Conservation (phyloP, 2,797 vertebrate genomes). For the Argya squamiceps region DNA sequence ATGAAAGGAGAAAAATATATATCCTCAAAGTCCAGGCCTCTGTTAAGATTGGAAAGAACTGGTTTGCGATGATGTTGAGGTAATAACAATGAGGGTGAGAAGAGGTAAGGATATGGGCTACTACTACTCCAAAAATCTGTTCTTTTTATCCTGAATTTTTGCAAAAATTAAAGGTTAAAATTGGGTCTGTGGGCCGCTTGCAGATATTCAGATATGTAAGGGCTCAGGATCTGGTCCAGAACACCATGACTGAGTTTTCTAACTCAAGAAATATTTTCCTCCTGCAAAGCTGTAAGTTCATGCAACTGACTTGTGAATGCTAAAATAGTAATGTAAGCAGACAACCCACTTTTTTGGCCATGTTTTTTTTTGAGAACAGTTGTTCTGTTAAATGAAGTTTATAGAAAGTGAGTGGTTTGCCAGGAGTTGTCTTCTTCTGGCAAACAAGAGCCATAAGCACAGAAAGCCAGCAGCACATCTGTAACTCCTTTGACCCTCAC, state of each 20-base stretch:
- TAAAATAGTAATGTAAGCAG: slow-evolving; percentile 20
- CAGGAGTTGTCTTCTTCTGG: slow-evolving; percentile 42
- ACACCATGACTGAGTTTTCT: neutral
- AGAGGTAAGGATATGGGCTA: neutral
- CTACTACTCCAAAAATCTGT: neutral
- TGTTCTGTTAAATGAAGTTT: slow-evolving; percentile 46
- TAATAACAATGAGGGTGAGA: fast-evolving
- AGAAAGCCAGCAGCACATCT: neutral
- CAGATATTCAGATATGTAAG: neutral
- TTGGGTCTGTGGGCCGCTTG: neutral
- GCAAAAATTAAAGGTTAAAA: neutral
- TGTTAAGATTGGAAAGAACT: neutral
- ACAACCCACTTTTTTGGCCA: slow-evolving; percentile 13
- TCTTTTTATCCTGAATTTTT: neutral
- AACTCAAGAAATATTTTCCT: neutral
- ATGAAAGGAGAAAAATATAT: neutral
- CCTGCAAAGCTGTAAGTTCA: neutral
- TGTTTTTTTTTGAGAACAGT: neutral
- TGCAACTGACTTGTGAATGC: neutral
- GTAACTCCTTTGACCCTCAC: slow-evolving; percentile 1
- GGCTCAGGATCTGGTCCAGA: neutral
- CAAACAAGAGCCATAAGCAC: neutral
- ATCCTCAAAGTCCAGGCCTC: neutral
- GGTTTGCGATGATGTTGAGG: neutral
- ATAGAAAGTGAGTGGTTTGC: slow-evolving; percentile 52